Base-by-base conservation (phyloP, 2,888 invertebrate genomes). In the Sabatieria punctata region DNA sequence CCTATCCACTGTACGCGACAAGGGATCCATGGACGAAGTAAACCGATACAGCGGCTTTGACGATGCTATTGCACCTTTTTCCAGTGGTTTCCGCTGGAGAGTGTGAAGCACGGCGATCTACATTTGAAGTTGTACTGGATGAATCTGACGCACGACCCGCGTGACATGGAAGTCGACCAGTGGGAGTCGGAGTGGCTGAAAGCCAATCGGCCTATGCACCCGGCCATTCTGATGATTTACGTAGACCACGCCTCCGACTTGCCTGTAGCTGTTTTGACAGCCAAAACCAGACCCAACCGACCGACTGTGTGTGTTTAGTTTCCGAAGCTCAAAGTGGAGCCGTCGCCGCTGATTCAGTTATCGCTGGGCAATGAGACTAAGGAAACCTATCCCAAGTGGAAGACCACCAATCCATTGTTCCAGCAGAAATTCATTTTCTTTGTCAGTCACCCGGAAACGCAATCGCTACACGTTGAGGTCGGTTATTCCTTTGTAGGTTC, bases 351-450 rank as follows among this genome's bases (percentile, higher is more conserved):
- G 65, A 75, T 84, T 15, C 75, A 78, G 19, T 73, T 89, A 54
- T 77, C 77, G 11, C 75, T 91, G 3, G 86, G 85, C 49, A 80
- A 79, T 61, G 77, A 77, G 58, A 77, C 75, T 43, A 52, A 57
- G 42, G 59, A 59, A 30, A 67, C 60, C 18, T 53, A 49, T 2
- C 49, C 61, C 13, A 58, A 57, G 25, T 47, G 55, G 23, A 66
- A 85, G 54, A 85, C 83, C 0, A 81, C 80, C 54, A 80, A 84
- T 62, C 95, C 95, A 0, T 81, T 89, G 43, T 95, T 83, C 78
- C 91, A 93, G 69, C 81, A 86, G 65, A 86, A 88, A 6, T 88
- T 89, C 68, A 80, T 85, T 2, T 91, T 91, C 72, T 75, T 93
- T 35, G 81, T 93, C 2, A 76, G 78, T 55, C 85, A 93, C 71